phyloP scores from a whole-genome alignment of 1,140 invertebrate species.

The Zaprionus camerounensis region DNA sequence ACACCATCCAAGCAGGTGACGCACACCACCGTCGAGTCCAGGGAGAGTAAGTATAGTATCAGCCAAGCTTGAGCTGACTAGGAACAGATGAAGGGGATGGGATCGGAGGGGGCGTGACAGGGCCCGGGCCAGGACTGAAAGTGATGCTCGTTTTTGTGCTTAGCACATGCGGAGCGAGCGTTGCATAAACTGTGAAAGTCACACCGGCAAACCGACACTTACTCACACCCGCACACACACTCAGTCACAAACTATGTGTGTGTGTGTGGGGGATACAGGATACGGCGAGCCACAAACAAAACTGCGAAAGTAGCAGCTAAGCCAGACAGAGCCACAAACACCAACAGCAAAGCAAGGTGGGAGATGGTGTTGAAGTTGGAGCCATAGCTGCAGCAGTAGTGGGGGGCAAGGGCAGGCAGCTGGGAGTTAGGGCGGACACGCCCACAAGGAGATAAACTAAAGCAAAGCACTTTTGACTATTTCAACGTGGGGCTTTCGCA shows the following conservation, averaged over 20 bases:
- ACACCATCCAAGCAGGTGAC: constrained; percentile 84
- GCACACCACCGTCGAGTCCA: constrained; percentile 82
- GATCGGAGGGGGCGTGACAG: not conserved
- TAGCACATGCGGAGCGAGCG: constrained; percentile 61
- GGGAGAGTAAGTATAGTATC: constrained; percentile 84
- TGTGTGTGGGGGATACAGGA: constrained; percentile 57
- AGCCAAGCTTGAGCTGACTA: constrained; percentile 29
- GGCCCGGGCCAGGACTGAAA: constrained; percentile 3
- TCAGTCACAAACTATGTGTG: constrained; percentile 9
- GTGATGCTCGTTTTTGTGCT: constrained; percentile 63
- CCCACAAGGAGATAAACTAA: constrained; percentile 75
- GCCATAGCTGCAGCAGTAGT: not conserved
- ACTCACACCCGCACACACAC: constrained; percentile 30
- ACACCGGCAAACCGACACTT: constrained; percentile 65
- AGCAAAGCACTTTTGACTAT: constrained; percentile 82
- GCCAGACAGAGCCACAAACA: constrained; percentile 75
- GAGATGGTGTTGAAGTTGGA: not conserved
- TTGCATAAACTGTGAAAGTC: constrained; percentile 74
- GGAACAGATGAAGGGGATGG: not conserved
- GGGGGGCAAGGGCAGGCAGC: not conserved
- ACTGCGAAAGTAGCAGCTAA: constrained; percentile 81
- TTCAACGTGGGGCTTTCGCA: constrained; percentile 71
- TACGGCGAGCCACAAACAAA: constrained; percentile 81
- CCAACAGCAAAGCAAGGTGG: not conserved
- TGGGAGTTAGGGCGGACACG: constrained; percentile 31